Percentiles rank a stretch among this genome's conserved stretches.
These are phyloP conservation scores for Lycophotia porphyrea DNA, from an alignment of 2,888 invertebrate species.

Conservation along the genomic window DNA sequence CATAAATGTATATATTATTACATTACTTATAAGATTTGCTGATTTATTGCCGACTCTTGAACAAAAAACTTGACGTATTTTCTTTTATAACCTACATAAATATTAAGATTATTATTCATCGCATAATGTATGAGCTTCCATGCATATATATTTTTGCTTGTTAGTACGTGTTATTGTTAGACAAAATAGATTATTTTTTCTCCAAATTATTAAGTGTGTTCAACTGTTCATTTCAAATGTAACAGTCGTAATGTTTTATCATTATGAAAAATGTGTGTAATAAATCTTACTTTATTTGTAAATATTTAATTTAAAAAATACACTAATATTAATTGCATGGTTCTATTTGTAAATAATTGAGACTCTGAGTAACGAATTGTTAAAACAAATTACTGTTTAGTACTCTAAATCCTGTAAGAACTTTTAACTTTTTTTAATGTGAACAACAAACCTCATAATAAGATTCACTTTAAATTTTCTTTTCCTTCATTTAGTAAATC, in stretches of 20 bases:
- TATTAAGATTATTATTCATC: constrained; percentile 57
- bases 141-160: constrained; percentile 47
- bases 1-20: constrained; percentile 54
- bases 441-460: not conserved
- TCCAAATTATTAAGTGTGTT: not conserved
- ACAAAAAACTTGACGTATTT: constrained; percentile 47
- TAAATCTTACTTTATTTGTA: not conserved
- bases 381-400: not conserved
- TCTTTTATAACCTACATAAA: constrained; percentile 55
- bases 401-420: not conserved
- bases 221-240: constrained; percentile 24
- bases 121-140: constrained; percentile 49
- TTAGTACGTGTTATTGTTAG: constrained; percentile 47
- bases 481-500: not conserved
- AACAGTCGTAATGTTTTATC: not conserved
- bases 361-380: not conserved
- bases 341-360: not conserved
- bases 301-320: not conserved
- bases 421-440: not conserved
- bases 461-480: not conserved
- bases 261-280: not conserved
- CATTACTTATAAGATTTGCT: constrained; percentile 40
- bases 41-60: constrained; percentile 51
- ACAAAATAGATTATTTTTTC: constrained; percentile 45
- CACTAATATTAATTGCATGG: not conserved